Conservation (phyloP, 2,888 invertebrate species). For the Acleris laterana region DNA sequence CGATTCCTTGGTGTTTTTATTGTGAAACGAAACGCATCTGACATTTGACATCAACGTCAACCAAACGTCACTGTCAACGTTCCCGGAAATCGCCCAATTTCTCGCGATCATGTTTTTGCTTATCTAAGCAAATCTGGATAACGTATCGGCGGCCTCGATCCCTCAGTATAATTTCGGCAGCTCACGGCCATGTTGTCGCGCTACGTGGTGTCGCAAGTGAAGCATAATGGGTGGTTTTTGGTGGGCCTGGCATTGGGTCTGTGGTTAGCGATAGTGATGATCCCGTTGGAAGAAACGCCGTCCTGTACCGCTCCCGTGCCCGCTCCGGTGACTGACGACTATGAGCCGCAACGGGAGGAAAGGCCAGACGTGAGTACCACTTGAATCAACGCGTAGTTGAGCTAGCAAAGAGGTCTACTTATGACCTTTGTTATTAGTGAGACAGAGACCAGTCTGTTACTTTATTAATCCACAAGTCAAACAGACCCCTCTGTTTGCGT, state of each 20-base stretch:
- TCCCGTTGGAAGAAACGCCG: slow-evolving; percentile 72
- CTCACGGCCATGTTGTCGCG: slow-evolving; percentile 67
- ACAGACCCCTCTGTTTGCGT: too few species aligned
- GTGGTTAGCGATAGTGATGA: slow-evolving; percentile 79
- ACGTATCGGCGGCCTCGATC: slow-evolving; percentile 24
- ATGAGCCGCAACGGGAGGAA: slow-evolving; percentile 70
- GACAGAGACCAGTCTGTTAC: too few species aligned
- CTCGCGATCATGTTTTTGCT: slow-evolving; percentile 28
- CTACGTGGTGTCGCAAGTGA: slow-evolving; percentile 76
- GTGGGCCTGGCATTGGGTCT: slow-evolving; percentile 83
- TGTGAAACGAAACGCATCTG: too few species aligned
- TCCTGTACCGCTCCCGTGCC: slow-evolving; percentile 43
- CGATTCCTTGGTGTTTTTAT: too few species aligned
- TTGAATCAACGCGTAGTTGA: neutral
- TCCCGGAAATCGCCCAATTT: slow-evolving; percentile 9
- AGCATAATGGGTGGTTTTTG: slow-evolving; percentile 84
- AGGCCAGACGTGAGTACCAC: slow-evolving; percentile 44
- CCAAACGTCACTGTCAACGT: neutral
- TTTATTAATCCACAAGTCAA: too few species aligned
- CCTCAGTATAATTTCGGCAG: neutral
- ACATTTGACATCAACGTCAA: neutral
- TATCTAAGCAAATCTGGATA: slow-evolving; percentile 28
- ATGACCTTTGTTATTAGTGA: too few species aligned
- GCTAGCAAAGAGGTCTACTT: neutral
- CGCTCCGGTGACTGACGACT: slow-evolving; percentile 59